Percentiles rank a stretch among this genome's conserved stretches.
Conservation (phyloP, 2,113 vertebrate genomes). For the Lonchura striata region DNA sequence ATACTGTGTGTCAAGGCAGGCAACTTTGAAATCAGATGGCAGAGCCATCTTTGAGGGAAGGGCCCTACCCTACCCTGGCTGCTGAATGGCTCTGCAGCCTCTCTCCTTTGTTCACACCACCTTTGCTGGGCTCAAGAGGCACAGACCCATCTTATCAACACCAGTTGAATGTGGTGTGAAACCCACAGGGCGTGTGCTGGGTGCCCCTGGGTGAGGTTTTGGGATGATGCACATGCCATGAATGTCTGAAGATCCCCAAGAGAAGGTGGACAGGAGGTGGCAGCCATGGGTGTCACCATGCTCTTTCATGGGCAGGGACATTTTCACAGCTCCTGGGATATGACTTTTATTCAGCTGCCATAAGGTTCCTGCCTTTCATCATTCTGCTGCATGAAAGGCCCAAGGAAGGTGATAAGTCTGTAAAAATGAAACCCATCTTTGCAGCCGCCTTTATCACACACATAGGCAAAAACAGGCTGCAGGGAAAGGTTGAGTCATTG, state of each 20-base stretch:
- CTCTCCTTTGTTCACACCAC: not conserved
- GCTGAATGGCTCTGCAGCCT: not conserved
- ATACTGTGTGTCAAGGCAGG: not conserved
- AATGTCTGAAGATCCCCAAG: not conserved
- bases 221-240: not conserved
- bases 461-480: not conserved
- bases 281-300: not conserved
- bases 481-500: not conserved
- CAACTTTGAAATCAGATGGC: not conserved
- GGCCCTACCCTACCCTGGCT: not conserved
- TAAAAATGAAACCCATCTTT: not conserved
- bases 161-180: not conserved
- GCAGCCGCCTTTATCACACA: not conserved
- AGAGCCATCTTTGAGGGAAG: not conserved
- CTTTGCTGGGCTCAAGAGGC: not conserved
- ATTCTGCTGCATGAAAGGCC: not conserved
- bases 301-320: not conserved
- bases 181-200: not conserved
- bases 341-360: not conserved
- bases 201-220: not conserved
- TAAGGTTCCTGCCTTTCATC: not conserved
- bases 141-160: not conserved
- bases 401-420: not conserved
- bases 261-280: not conserved
- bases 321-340: not conserved